A percentile compares a stretch with the other conserved stretches of the same genome.
Evolutionary conservation across 2,113 vertebrate species (phyloP).

Genomic region (Colistium nudipinnis): DNA sequence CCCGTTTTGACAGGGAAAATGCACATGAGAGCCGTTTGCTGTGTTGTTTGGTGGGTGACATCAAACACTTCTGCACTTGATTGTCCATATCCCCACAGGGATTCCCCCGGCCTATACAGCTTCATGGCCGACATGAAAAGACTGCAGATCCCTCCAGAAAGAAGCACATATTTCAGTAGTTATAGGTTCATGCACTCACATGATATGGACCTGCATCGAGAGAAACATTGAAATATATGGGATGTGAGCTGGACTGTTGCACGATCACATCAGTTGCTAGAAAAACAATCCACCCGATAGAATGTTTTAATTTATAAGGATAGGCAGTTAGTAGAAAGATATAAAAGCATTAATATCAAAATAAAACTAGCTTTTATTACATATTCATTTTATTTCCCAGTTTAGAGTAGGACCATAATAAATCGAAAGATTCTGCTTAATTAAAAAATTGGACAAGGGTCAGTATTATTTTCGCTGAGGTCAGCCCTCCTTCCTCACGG

Average conservation of each 20-base stretch:
- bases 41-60: conserved; percentile 7
- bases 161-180: conserved; percentile 4
- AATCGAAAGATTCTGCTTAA: too few species aligned
- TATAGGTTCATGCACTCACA: not conserved
- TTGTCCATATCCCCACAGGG: conserved; percentile 4
- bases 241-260: not conserved
- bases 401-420: too few species aligned
- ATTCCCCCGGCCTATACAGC: not conserved
- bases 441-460: too few species aligned
- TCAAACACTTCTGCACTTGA: conserved; percentile 5
- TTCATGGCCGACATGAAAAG: conserved; percentile 16
- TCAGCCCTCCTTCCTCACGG: not conserved
- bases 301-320: not conserved
- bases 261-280: too few species aligned
- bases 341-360: not conserved
- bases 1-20: conserved; percentile 30
- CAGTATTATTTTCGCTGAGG: not conserved
- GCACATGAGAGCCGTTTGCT: not conserved
- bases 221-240: not conserved
- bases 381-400: not conserved
- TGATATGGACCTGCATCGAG: not conserved
- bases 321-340: not conserved
- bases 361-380: not conserved
- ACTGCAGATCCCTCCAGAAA: conserved; percentile 3
- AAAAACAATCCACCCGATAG: not conserved